Evolutionary conservation across 1,140 invertebrate species (phyloP), one percentile per base, ranked within the genome.

Genomic region (Gryllus bimaculatus): DNA sequence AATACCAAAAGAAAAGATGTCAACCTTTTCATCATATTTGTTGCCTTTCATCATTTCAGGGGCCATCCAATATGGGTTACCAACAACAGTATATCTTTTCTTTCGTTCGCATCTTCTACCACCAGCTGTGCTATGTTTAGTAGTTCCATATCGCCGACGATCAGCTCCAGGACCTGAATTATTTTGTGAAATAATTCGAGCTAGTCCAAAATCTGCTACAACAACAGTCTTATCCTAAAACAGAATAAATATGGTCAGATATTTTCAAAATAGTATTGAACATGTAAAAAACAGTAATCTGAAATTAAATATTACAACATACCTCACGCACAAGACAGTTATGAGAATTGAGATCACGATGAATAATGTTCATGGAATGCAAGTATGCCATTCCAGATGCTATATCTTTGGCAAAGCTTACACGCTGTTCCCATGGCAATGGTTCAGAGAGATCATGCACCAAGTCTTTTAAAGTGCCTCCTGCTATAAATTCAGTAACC

Each of bases 21-120:
- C 97, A 18, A 98, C 96, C 87, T 98, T 96, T 85, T 98, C 96
- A 85, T 98, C 95, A 85, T 99, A 99, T 82, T 95, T 95, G 81
- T 96, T 93, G 47, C 96, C 96, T 85, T 95, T 95, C 91, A 99
- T 96, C 93, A 98, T 98, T 86, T 99, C 97, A 8, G 97, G 97
- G 0, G 97, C 96, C 96, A 98, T 99, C 96, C 96, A 98, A 85
- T 97, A 98, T 8, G 96, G 96, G 88, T 97, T 97, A 0, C 96
- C 96, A 0, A 98, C 95, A 26, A 96, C 93, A 75, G 92, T 93
- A 82, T 91, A 92, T 26, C 92, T 84, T 82, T 92, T 92, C 81
- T 92, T 92, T 8, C 91, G 85, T 81, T 92, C 91, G 82, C 87
- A 87, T 81, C 89, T 85, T 85, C 82, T 88, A 84, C 80, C 86